These are phyloP conservation scores for Pocillopora verrucosa DNA, from an alignment of 64 coral and sea anemone species.

Conservation along the genomic window DNA sequence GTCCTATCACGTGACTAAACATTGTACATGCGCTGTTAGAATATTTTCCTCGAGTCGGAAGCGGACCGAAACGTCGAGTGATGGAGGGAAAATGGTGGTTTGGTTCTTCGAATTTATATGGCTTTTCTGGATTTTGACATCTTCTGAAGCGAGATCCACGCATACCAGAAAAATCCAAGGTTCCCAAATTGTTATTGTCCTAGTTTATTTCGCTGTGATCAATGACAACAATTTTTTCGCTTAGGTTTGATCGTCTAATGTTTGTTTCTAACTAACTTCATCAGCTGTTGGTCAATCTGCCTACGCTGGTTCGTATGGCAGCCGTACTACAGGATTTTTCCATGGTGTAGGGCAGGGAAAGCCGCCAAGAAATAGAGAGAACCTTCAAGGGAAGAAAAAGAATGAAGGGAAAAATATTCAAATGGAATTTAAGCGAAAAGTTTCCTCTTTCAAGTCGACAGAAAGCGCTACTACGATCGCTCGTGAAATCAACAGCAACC, in stretches of 20 bases:
- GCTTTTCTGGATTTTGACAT: conserved; percentile 73
- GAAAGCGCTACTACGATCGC: background rate
- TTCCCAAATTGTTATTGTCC: background rate
- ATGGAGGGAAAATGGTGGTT: conserved; percentile 93
- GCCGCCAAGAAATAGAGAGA: background rate
- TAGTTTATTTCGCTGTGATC: conserved; percentile 10
- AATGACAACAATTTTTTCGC: conserved; percentile 6
- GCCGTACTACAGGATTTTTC: conserved; percentile 40
- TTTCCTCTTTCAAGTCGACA: conserved; percentile 7
- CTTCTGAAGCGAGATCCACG: conserved; percentile 32
- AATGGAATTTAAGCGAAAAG: conserved; percentile 14
- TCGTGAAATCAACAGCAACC: background rate
- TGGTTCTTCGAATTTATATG: conserved; percentile 75
- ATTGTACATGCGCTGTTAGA: conserved; percentile 64
- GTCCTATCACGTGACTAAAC: conserved; percentile 63
- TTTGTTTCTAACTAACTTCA: conserved; percentile 63
- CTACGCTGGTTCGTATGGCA: conserved; percentile 84
- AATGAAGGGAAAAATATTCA: conserved; percentile 30
- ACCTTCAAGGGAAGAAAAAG: background rate
- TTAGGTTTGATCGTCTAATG: conserved; percentile 33
- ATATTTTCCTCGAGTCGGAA: conserved; percentile 85
- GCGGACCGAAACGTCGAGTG: conserved; percentile 52
- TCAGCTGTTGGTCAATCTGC: conserved; percentile 62
- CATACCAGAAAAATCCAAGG: conserved; percentile 21
- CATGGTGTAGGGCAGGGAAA: background rate